Evolutionary conservation across 2,888 invertebrate genomes (phyloP).

Genomic region (Sinohyriopsis cumingii): DNA sequence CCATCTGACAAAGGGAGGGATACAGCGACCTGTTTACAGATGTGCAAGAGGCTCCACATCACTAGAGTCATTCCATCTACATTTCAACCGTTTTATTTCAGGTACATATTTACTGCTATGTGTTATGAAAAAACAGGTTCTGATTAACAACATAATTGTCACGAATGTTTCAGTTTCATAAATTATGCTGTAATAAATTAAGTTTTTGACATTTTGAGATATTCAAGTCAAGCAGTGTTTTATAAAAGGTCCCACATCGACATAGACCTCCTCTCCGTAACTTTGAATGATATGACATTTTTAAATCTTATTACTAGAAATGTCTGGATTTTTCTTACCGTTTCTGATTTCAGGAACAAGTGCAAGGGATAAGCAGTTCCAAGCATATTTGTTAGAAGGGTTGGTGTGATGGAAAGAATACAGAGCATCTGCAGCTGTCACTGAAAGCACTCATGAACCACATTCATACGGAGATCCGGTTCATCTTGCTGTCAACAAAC

Average conservation of each 20-base stretch:
- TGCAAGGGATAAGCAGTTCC: slow-evolving; percentile 1
- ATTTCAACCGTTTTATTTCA: slow-evolving; percentile 43
- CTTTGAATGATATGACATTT: no score
- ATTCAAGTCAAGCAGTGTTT: no score
- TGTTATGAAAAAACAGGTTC: no score
- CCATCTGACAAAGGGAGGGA: slow-evolving; percentile 34
- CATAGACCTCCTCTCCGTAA: no score
- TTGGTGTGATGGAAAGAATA: slow-evolving; percentile 32
- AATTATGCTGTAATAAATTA: no score
- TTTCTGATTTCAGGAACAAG: slow-evolving; percentile 18
- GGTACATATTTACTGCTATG: slow-evolving; percentile 16
- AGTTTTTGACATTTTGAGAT: no score
- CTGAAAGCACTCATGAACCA: slow-evolving; percentile 2
- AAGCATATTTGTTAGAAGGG: slow-evolving; percentile 29
- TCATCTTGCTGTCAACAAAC: slow-evolving; percentile 13
- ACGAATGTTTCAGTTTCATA: no score
- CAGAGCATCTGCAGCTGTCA: slow-evolving; percentile 11
- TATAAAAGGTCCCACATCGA: no score
- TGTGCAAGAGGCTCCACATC: slow-evolving; percentile 51
- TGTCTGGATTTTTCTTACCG: no score
- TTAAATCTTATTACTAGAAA: no score
- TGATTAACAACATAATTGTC: no score
- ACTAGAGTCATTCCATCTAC: slow-evolving; percentile 50
- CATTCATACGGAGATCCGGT: slow-evolving; percentile 17
- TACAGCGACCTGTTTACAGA: slow-evolving; percentile 33